A percentile compares a stretch with the other conserved stretches of the same genome.
Evolutionary conservation across 2,113 vertebrate species (phyloP).

Genomic region (Ascaphus truei): DNA sequence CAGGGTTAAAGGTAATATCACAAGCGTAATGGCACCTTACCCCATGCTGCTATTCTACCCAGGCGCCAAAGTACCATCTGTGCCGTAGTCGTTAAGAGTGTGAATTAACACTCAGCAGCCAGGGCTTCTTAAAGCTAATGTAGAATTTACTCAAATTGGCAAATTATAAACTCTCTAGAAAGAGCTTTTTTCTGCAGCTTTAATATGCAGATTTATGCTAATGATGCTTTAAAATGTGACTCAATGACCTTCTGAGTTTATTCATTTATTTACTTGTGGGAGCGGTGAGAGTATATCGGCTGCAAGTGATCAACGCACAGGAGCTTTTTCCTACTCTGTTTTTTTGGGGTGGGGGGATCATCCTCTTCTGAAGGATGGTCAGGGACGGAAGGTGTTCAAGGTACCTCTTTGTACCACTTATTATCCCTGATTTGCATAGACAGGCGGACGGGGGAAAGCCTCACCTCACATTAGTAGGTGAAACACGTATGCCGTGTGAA

Average conservation of each 20-base stretch:
- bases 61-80: not conserved
- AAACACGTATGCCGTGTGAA: too few species aligned
- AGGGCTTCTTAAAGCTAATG: constrained; percentile 1
- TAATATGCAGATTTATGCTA: constrained; percentile 33
- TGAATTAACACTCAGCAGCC: constrained; percentile 28
- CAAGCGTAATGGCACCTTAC: not conserved
- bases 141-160: constrained; percentile 28
- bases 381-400: not conserved
- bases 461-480: too few species aligned
- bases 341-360: not conserved
- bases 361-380: not conserved
- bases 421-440: too few species aligned
- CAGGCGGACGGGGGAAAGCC: too few species aligned
- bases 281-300: not conserved
- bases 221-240: not conserved
- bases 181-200: constrained; percentile 7
- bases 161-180: constrained; percentile 28
- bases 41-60: not conserved
- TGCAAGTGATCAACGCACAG: not conserved
- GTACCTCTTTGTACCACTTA: not conserved
- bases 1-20: constrained; percentile 9
- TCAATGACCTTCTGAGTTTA: constrained; percentile 11
- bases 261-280: not conserved
- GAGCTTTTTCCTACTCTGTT: not conserved
- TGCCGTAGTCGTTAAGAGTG: not conserved